phyloP scores from a whole-genome alignment of 2,888 invertebrate genomes.

The Temnothorax rugatulus region DNA sequence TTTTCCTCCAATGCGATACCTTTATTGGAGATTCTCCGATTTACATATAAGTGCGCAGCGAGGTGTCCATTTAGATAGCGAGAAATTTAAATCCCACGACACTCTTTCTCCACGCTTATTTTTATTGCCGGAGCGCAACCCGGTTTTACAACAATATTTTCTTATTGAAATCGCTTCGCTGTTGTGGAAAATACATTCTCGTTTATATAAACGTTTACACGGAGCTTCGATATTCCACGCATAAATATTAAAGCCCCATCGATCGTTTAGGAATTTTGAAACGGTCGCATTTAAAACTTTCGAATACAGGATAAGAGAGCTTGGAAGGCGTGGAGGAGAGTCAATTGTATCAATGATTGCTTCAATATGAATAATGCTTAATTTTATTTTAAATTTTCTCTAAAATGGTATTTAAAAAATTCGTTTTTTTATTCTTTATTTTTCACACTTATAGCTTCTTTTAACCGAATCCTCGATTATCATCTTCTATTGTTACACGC shows the following conservation, averaged over 20 bases:
- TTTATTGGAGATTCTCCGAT: background rate
- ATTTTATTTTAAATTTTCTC: background rate
- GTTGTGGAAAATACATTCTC: slow-evolving; percentile 54
- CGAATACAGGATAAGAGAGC: background rate
- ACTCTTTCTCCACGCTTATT: slow-evolving; percentile 35
- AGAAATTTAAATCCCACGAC: slow-evolving; percentile 35
- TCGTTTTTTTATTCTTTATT: background rate
- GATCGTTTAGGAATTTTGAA: slow-evolving; percentile 49
- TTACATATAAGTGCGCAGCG: slow-evolving; percentile 5
- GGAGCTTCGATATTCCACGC: slow-evolving; percentile 42
- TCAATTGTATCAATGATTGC: background rate
- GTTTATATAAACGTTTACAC: slow-evolving; percentile 52
- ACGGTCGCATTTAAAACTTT: background rate
- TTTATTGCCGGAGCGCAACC: slow-evolving; percentile 33
- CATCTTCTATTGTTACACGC: background rate
- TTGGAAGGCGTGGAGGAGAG: background rate
- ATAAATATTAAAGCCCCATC: slow-evolving; percentile 51
- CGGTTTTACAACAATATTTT: slow-evolving; percentile 52
- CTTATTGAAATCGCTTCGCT: slow-evolving; percentile 48
- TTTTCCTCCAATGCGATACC: background rate
- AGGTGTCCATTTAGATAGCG: slow-evolving; percentile 44
- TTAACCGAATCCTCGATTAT: slow-evolving; percentile 23
- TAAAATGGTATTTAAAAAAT: background rate
- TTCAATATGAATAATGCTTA: background rate
- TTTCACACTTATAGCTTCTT: background rate